Conservation (phyloP, 1,140 invertebrate species). For the Druon quercuslanigerum region DNA sequence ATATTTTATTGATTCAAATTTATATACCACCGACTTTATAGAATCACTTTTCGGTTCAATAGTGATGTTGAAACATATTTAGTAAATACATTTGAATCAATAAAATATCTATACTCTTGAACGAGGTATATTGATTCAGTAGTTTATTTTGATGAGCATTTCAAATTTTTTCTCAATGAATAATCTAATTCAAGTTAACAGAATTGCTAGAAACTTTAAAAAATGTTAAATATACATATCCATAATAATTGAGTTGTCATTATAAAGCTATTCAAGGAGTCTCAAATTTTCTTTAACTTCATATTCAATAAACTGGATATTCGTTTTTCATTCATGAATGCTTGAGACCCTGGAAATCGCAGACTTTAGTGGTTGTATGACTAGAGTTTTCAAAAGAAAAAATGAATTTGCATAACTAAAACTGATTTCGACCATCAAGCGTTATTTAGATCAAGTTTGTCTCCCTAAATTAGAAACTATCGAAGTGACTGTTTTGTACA, state of each 20-base stretch:
- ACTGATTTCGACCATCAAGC: constrained; percentile 22
- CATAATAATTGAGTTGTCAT: constrained; percentile 37
- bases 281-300: constrained; percentile 40
- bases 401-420: constrained; percentile 38
- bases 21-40: too few relatives aligned
- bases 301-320: constrained; percentile 1
- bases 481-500: constrained; percentile 37
- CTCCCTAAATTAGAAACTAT: constrained; percentile 36
- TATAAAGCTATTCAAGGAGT: constrained; percentile 21
- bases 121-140: too few relatives aligned
- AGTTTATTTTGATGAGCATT: too few relatives aligned
- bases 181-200: too few relatives aligned
- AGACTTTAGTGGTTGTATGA: constrained; percentile 71
- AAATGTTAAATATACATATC: constrained; percentile 26
- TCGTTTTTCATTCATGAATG: constrained; percentile 28
- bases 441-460: constrained; percentile 32
- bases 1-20: too few relatives aligned
- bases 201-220: too few relatives aligned
- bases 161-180: too few relatives aligned
- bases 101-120: too few relatives aligned
- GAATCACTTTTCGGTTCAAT: too few relatives aligned
- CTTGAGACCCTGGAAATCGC: constrained; percentile 61
- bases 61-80: too few relatives aligned
- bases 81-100: too few relatives aligned
- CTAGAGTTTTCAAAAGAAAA: constrained; percentile 54